A percentile compares a stretch with the other conserved stretches of the same genome.
Conservation (phyloP, 2,888 invertebrate genomes). For the Aromia moschata region DNA sequence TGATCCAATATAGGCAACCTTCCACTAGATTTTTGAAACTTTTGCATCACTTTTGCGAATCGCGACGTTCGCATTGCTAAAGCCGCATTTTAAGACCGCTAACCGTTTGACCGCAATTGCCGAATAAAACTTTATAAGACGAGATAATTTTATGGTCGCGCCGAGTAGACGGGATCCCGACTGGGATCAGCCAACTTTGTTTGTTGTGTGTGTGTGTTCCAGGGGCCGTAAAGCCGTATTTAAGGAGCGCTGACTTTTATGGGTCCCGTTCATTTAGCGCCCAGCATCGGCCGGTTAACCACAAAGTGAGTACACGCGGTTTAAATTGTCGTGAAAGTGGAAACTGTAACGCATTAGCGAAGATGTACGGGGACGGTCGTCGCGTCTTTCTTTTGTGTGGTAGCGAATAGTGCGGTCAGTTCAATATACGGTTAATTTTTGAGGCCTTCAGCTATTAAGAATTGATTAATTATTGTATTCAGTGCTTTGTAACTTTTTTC, state of each 20-base stretch:
- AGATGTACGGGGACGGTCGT: too few species aligned
- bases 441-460: too few species aligned
- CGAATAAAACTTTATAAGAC: conserved; percentile 15
- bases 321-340: not conserved
- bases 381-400: too few species aligned
- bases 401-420: too few species aligned
- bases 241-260: conserved; percentile 2
- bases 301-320: not conserved
- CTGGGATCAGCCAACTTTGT: not conserved
- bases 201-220: not conserved
- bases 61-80: too few species aligned
- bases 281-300: conserved; percentile 2
- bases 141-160: conserved; percentile 6
- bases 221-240: conserved; percentile 8
- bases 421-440: too few species aligned
- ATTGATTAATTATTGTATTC: too few species aligned
- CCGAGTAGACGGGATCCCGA: not conserved
- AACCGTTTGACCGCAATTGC: not conserved
- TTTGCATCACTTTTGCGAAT: too few species aligned
- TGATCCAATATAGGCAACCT: too few species aligned
- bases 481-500: too few species aligned
- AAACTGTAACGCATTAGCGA: not conserved
- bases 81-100: not conserved
- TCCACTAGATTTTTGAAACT: too few species aligned
- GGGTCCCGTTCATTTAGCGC: not conserved